Evolutionary conservation across 2,113 vertebrate species (phyloP).

Genomic region (Ramphastos sulfuratus): DNA sequence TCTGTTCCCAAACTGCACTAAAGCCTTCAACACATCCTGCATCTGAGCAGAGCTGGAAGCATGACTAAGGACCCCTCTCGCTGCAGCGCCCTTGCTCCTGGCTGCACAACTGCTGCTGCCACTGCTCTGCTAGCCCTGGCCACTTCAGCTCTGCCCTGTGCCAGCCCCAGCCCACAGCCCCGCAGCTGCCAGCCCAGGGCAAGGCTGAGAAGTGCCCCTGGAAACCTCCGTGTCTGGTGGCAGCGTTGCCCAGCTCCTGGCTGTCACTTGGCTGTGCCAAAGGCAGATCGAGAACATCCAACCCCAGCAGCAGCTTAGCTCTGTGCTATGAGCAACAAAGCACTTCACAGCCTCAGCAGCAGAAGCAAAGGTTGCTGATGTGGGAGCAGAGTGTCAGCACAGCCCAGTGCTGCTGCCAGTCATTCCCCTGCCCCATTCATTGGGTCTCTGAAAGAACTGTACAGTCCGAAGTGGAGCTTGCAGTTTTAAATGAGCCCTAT

Average conservation of each 20-base stretch:
- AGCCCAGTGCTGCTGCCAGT: slow-evolving; percentile 14
- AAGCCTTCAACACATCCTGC: slow-evolving; percentile 13
- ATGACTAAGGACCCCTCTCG: slow-evolving; percentile 36
- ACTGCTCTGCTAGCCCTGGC: neutral
- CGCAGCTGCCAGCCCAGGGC: neutral
- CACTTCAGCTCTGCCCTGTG: neutral
- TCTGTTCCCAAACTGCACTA: slow-evolving; percentile 56
- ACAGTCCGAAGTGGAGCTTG: slow-evolving; percentile 19
- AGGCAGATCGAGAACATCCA: slow-evolving; percentile 4
- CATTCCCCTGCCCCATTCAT: slow-evolving; percentile 17
- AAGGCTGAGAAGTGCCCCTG: neutral
- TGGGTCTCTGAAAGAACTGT: slow-evolving; percentile 28
- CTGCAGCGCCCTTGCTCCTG: rapidly evolving
- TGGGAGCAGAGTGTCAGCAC: neutral
- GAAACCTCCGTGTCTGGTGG: neutral
- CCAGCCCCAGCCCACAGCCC: neutral
- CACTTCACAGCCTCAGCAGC: neutral
- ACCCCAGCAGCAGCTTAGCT: neutral
- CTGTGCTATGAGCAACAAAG: slow-evolving; percentile 32
- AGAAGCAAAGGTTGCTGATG: slow-evolving; percentile 17
- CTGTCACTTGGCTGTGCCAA: neutral
- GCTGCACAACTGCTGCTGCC: neutral
- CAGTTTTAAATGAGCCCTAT: slow-evolving; percentile 46
- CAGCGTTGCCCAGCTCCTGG: neutral
- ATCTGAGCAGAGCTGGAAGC: neutral